Percentiles rank a stretch among this genome's conserved stretches.
phyloP scores from a whole-genome alignment of 2,888 invertebrate genomes.

The Quadroppia sp. region DNA sequence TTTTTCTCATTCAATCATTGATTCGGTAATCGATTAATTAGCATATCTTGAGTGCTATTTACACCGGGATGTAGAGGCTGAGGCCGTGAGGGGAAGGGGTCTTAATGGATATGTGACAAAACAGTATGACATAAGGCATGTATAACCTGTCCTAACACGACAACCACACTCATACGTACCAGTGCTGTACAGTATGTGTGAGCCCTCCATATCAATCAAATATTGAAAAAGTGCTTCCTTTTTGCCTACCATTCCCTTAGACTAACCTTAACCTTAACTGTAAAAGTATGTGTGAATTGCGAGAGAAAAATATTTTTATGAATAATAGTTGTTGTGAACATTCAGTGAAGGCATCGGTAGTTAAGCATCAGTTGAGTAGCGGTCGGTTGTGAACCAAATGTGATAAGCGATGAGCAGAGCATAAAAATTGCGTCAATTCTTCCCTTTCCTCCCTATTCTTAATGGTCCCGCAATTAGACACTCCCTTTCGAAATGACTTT shows the following conservation, averaged over 20 bases:
- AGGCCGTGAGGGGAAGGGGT: neutral
- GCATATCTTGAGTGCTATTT: conserved; percentile 16
- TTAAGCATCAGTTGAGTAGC: neutral
- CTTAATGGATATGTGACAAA: conserved; percentile 26
- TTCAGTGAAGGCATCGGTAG: neutral
- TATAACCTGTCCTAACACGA: neutral
- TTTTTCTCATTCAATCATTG: conserved; percentile 11
- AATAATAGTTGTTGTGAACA: neutral
- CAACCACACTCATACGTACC: neutral
- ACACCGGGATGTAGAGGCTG: neutral
- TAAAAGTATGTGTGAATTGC: neutral
- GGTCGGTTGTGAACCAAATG: neutral
- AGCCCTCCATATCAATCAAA: conserved; percentile 30
- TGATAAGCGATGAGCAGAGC: neutral
- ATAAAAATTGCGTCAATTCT: neutral
- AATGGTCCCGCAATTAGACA: neutral
- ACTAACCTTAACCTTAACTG: conserved; percentile 16
- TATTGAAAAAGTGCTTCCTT: conserved; percentile 22
- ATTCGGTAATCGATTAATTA: conserved; percentile 8
- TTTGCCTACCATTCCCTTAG: neutral
- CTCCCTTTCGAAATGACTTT: neutral
- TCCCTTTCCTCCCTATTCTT: neutral
- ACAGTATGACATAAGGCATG: conserved; percentile 25
- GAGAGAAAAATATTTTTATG: neutral
- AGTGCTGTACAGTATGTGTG: neutral